Conservation (phyloP, 2,888 invertebrate species). For the Apodemia zela region DNA sequence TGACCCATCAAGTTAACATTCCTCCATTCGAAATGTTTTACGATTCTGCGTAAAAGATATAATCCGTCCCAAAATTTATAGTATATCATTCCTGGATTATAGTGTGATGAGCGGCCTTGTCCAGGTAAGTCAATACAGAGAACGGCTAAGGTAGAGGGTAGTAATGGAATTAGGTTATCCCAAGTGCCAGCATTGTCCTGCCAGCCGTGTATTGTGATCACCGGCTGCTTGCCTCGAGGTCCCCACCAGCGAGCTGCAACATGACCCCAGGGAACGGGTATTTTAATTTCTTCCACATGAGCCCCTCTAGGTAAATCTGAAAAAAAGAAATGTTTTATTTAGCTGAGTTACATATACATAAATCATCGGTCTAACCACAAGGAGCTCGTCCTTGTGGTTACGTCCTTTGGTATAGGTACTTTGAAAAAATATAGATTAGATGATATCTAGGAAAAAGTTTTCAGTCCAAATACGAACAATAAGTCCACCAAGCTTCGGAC, state of each 20-base stretch:
- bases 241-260: slow-evolving; percentile 93
- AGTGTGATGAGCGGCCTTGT: slow-evolving; percentile 85
- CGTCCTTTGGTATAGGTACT: no score
- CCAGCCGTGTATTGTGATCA: slow-evolving; percentile 92
- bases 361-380: no score
- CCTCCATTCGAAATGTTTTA: slow-evolving; percentile 86
- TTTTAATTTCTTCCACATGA: slow-evolving; percentile 82
- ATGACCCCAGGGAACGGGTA: slow-evolving; percentile 90
- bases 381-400: no score
- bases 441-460: no score
- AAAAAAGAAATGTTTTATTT: slow-evolving; percentile 45
- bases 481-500: no score
- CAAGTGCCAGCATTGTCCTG: slow-evolving; percentile 92
- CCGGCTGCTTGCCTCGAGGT: slow-evolving; percentile 83
- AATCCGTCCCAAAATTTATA: slow-evolving; percentile 91
- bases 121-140: slow-evolving; percentile 91
- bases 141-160: slow-evolving; percentile 82
- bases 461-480: no score
- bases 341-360: no score
- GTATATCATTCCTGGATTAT: slow-evolving; percentile 74
- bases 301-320: slow-evolving; percentile 33
- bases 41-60: slow-evolving; percentile 84
- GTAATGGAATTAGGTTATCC: slow-evolving; percentile 86
- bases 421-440: no score
- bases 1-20: slow-evolving; percentile 87